Conservation (phyloP, 35 echinoderm and acorn worm species). For the Ophiothrix spiculata region DNA sequence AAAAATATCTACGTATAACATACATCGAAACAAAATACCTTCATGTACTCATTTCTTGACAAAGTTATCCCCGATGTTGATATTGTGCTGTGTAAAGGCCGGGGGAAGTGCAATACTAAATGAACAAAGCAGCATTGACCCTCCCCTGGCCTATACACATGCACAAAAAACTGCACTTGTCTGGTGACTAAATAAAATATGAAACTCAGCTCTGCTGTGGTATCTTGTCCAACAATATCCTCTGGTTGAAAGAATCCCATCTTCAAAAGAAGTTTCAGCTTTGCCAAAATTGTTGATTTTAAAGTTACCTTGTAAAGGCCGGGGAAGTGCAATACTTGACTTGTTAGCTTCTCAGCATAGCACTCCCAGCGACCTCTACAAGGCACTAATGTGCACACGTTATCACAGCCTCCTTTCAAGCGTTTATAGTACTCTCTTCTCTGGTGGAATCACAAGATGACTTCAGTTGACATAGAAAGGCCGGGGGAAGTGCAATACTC, state of each 20-base stretch:
- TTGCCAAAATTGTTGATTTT: too few species aligned
- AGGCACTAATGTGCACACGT: background rate
- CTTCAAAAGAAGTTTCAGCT: too few species aligned
- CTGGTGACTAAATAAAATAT: too few species aligned
- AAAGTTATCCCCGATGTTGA: too few species aligned
- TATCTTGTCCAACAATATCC: too few species aligned
- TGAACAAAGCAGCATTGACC: conserved; percentile 49
- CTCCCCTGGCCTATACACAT: conserved; percentile 52
- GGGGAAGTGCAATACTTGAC: conserved; percentile 28
- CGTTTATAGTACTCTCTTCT: background rate
- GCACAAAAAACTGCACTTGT: background rate
- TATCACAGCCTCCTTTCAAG: background rate
- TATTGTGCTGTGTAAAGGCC: conserved; percentile 45
- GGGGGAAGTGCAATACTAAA: conserved; percentile 77
- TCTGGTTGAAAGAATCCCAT: too few species aligned
- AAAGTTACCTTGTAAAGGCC: background rate
- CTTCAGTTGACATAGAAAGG: conserved; percentile 5
- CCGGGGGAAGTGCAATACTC: conserved; percentile 53
- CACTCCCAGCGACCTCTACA: conserved; percentile 25
- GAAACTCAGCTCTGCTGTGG: too few species aligned
- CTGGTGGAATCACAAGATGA: background rate
- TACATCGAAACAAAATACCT: background rate
- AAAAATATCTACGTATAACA: conserved; percentile 1
- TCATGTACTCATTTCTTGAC: too few species aligned
- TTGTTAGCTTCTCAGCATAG: background rate